Evolutionary conservation across 2,888 invertebrate species (phyloP).

Genomic region (Leptarthrus brevirostris): DNA sequence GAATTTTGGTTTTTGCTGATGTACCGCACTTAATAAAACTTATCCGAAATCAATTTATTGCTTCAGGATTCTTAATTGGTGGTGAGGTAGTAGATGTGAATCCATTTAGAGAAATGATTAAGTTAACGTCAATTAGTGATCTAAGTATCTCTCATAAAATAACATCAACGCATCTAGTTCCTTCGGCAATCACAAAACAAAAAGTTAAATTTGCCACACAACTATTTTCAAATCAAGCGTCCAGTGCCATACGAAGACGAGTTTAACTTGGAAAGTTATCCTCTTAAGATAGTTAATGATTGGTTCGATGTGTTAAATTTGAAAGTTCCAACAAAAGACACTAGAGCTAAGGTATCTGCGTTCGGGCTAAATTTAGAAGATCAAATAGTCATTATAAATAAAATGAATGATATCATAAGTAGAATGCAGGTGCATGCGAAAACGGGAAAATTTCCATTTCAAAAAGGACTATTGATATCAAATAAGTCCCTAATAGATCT

Average conservation of each 20-base stretch:
- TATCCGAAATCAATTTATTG: slow-evolving; percentile 55
- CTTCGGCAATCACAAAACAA: slow-evolving; percentile 8
- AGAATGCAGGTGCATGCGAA: too few relatives aligned
- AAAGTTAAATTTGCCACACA: slow-evolving; percentile 54
- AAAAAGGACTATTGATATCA: neutral
- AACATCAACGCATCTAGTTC: neutral
- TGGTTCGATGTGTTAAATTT: neutral
- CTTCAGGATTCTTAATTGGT: slow-evolving; percentile 50
- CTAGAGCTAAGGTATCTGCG: too few relatives aligned
- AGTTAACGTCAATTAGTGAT: neutral
- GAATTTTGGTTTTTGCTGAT: slow-evolving; percentile 48
- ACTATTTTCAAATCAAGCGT: slow-evolving; percentile 56
- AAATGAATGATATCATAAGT: neutral
- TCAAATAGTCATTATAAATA: neutral
- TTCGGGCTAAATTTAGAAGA: neutral
- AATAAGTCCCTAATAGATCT: neutral
- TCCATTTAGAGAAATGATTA: slow-evolving; percentile 21
- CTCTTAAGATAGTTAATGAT: slow-evolving; percentile 55
- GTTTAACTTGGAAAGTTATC: slow-evolving; percentile 53
- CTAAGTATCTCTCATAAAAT: slow-evolving; percentile 7
- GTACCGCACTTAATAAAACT: slow-evolving; percentile 53
- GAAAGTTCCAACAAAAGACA: neutral
- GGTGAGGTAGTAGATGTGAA: slow-evolving; percentile 32
- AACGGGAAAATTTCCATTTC: neutral
- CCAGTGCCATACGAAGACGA: slow-evolving; percentile 54